phyloP scores from a whole-genome alignment of 2,797 vertebrate genomes.

The Pampus argenteus region DNA sequence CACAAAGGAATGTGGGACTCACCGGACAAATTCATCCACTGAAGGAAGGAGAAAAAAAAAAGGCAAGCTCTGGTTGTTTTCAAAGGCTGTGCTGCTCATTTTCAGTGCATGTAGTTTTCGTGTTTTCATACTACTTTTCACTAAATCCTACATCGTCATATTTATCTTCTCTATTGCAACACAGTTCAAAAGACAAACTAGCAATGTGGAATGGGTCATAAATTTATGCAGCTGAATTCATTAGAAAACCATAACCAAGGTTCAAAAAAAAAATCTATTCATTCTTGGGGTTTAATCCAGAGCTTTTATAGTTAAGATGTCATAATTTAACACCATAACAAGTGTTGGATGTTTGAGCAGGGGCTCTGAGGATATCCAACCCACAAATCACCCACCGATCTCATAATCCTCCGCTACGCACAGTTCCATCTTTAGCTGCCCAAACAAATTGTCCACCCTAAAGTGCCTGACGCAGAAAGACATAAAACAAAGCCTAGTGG shows the following conservation, averaged over 20 bases:
- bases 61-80: slow-evolving; percentile 75
- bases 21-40: slow-evolving; percentile 60
- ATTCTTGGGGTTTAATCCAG: slow-evolving; percentile 51
- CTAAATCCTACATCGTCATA: slow-evolving; percentile 56
- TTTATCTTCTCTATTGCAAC: slow-evolving; percentile 71
- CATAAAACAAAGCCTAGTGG: slow-evolving; percentile 77
- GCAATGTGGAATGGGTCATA: slow-evolving; percentile 10
- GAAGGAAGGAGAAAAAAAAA: slow-evolving; percentile 50
- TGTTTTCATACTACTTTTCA: slow-evolving; percentile 59
- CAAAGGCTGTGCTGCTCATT: slow-evolving; percentile 74
- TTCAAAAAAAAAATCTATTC: slow-evolving; percentile 45
- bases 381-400: slow-evolving; percentile 82
- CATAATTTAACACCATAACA: slow-evolving; percentile 66
- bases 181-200: slow-evolving; percentile 44
- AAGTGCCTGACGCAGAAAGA: slow-evolving; percentile 76
- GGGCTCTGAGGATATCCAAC: slow-evolving; percentile 60
- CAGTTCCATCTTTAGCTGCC: slow-evolving; percentile 82
- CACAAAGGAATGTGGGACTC: slow-evolving; percentile 64
- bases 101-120: slow-evolving; percentile 60
- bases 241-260: slow-evolving; percentile 42
- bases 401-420: slow-evolving; percentile 81
- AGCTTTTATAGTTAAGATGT: slow-evolving; percentile 43
- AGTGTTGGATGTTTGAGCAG: slow-evolving; percentile 57
- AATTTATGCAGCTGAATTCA: slow-evolving; percentile 52
- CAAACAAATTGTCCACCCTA: slow-evolving; percentile 82